Evolutionary conservation across 2,888 invertebrate species (phyloP), one percentile per base, ranked within the genome.

Genomic region (Polymixis lichenea): DNA sequence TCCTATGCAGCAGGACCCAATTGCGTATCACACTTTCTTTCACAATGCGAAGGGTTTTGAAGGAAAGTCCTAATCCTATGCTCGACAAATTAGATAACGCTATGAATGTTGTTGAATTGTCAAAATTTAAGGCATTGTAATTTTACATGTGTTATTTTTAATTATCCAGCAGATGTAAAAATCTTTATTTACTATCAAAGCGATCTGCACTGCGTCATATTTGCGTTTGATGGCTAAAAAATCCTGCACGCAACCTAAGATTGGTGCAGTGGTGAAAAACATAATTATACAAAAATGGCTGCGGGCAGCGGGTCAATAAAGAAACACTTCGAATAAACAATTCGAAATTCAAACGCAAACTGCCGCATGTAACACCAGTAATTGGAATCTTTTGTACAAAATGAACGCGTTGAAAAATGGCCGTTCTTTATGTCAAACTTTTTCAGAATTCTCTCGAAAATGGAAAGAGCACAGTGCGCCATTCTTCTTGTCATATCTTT

Each of bases 381-480:
- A 82, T 51, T 70, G 28, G 28, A 9, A 25, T 73, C 7, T 66
- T 70, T 68, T 60, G 55, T 81, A 51, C 38, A 15, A 28, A 25
- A 51, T 55, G 46, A 76, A 66, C 32, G 32, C 67, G 25, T 60
- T 17, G 28, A 69, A 77, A 77, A 60, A 60, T 64, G n/a, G 17
- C 58, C 32, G 43, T 64, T 68, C n/a, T 81, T 62, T 61, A 80
- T 68, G 49, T 51, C 62, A 55, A 71, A 75, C 32, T 79, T 71
- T 65, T 69, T 49, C 51, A 55, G 84, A 72, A 84, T 79, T 72
- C 65, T 64, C 25, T 80, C 46, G 22, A 55, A 75, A 82, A 75
- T 51, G 55, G 60, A 71, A 73, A 62, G 19, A 68, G 60, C 62
- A 65, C 32, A 51, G 79, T n/a, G 55, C 58, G 56, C n/a, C 67